These are phyloP conservation scores for Albula goreensis DNA, from an alignment of 2,113 vertebrate genomes.

Conservation along the genomic window DNA sequence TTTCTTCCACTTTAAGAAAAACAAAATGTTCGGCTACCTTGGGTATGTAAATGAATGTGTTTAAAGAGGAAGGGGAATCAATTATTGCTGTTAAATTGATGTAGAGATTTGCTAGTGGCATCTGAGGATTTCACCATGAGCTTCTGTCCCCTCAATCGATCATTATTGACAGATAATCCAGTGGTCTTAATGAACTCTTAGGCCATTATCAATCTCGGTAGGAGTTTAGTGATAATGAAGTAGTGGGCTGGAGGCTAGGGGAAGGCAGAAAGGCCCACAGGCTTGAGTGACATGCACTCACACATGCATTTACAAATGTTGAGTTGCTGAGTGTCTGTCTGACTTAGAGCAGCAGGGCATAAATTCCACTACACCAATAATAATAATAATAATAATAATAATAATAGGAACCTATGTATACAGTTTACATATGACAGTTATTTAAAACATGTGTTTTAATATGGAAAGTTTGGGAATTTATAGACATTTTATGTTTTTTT, in stretches of 20 bases:
- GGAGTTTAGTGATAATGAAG: background rate
- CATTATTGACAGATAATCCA: background rate
- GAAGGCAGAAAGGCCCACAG: background rate
- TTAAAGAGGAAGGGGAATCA: background rate
- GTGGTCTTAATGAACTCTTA: background rate
- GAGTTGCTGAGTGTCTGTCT: no score
- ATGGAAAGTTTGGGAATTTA: no score
- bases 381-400: no score
- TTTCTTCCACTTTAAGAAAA: background rate
- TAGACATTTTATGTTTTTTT: no score
- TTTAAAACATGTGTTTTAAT: no score
- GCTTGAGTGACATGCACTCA: background rate
- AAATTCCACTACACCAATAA: no score
- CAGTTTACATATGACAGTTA: no score
- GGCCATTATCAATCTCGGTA: background rate
- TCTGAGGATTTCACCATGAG: background rate
- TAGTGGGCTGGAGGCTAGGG: background rate
- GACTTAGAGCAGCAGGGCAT: no score
- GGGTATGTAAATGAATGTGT: background rate
- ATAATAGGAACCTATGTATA: no score
- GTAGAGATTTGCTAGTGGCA: no score
- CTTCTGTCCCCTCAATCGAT: background rate
- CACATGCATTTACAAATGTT: no score
- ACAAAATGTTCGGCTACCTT: background rate
- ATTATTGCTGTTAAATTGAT: background rate